Conservation (phyloP, 2,888 invertebrate genomes). For the Mesochorus sp. region DNA sequence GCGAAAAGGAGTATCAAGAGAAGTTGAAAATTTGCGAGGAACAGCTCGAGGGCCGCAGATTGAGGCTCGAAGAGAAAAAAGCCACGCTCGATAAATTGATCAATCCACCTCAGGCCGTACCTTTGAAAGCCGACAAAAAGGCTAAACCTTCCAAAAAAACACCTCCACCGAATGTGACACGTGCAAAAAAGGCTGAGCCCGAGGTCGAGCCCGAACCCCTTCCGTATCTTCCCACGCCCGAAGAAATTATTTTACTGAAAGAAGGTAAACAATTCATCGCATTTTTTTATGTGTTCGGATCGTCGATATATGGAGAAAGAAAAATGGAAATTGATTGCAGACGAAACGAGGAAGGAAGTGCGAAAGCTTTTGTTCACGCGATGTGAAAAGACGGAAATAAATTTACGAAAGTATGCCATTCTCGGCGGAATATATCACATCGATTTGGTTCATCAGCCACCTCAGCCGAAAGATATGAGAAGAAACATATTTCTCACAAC, state of each 20-base stretch:
- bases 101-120: conserved; percentile 74
- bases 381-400: conserved; percentile 83
- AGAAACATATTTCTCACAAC: conserved; percentile 83
- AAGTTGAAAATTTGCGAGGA: conserved; percentile 81
- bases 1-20: conserved; percentile 81
- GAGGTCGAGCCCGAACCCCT: conserved; percentile 82
- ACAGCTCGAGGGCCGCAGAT: conserved; percentile 81
- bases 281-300: background rate
- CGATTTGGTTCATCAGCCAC: conserved; percentile 89
- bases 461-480: conserved; percentile 87
- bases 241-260: conserved; percentile 70
- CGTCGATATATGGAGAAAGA: background rate
- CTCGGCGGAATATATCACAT: conserved; percentile 90
- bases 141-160: conserved; percentile 59
- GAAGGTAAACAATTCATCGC: no score
- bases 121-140: conserved; percentile 61
- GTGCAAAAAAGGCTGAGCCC: conserved; percentile 74
- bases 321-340: conserved; percentile 76
- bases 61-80: conserved; percentile 82
- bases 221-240: conserved; percentile 77
- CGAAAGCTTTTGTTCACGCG: conserved; percentile 71
- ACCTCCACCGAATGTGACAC: conserved; percentile 17
- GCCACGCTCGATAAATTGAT: conserved; percentile 81
- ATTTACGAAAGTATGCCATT: conserved; percentile 89
- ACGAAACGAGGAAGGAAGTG: conserved; percentile 73